Evolutionary conservation across 2,797 vertebrate species (phyloP), one percentile per base, ranked within the genome.

Genomic region (Avahi laniger): DNA sequence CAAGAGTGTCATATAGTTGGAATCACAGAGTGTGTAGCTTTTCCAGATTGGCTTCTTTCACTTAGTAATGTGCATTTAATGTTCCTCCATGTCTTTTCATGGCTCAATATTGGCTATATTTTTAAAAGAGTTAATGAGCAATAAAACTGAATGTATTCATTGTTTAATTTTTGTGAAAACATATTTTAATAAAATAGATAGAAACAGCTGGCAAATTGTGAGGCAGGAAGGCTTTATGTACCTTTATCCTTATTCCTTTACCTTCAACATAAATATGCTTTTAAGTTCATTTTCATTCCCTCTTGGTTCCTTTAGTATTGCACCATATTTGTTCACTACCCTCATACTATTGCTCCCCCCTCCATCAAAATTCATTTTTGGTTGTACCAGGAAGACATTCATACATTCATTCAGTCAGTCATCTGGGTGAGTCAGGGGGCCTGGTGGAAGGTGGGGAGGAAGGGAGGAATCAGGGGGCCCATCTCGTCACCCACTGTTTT

Each of bases 221-320:
- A 95, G 50, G 30, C 52, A 89, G 43, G 59, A 17, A 15, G 38
- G 28, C 70, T 35, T 13, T 30, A 35, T 8, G 9, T 9, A 70
- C 43, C 46, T 78, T 30, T 33, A 11, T 26, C 10, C 14, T 24
- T 26, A 7, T 18, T 52, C 54, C 3, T 97, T 96, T 91, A 94
- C 52, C 52, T 75, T 75, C 72, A 61, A 89, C 84, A 94, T 93
- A 89, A 88, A 97, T 98, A 97, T 96, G 91, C 84, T 84, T 57
- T 52, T 97, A 97, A 97, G 89, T 69, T 30, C 54, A 48, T 18
- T 61, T 67, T 35, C 28, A 5, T 28, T 85, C 30, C 13, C 6
- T 89, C 35, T 89, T 50, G 7, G 54, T 72, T 50, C 20, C 38
- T 61, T 50, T 12, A 43, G n/a, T 57, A 20, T n/a, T 14, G 18